Conservation (phyloP, 2,113 vertebrate species). For the Ellobius talpinus region DNA sequence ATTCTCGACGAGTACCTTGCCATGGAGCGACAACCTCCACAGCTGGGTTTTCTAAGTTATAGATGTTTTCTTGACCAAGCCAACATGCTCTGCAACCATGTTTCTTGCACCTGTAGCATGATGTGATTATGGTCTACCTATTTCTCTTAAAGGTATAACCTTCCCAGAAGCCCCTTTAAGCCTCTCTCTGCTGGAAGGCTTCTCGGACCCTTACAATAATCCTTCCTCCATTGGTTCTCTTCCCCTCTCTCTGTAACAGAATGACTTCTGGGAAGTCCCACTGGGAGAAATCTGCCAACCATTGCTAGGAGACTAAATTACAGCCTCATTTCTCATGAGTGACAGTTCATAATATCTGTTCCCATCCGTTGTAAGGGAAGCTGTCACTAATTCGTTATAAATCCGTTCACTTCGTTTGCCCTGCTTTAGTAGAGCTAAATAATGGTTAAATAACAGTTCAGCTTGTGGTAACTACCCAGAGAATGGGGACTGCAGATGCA, state of each 20-base stretch:
- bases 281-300: background rate
- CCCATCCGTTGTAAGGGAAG: background rate
- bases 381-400: background rate
- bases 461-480: background rate
- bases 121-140: background rate
- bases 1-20: background rate
- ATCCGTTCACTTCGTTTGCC: background rate
- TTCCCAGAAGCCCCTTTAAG: background rate
- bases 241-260: background rate
- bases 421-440: background rate
- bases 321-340: background rate
- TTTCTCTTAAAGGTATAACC: background rate
- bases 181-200: background rate
- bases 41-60: background rate
- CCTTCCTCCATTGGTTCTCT: background rate
- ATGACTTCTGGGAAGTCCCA: constrained; percentile 12
- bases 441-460: background rate
- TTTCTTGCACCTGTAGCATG: background rate
- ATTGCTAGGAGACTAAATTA: background rate
- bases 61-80: background rate
- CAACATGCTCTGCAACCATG: background rate
- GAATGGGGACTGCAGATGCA: rapidly evolving
- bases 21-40: background rate
- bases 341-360: background rate
- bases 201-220: background rate